Evolutionary conservation across 2,888 invertebrate genomes (phyloP).

Genomic region (Eupithecia pulchellata): DNA sequence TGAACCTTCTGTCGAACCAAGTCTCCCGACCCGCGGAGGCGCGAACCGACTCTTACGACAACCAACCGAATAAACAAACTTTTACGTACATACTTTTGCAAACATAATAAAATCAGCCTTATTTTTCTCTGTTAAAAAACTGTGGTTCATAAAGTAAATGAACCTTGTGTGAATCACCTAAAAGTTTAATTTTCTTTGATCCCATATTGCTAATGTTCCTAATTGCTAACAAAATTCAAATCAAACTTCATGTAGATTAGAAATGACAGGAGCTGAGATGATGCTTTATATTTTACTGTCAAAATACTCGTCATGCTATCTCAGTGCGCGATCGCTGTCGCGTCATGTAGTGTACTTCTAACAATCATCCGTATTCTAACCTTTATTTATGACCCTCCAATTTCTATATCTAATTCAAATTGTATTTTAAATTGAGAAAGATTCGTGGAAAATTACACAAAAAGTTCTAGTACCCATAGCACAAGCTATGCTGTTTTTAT

Average conservation of each 20-base stretch:
- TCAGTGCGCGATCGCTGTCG: constrained; percentile 29
- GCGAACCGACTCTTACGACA: background rate
- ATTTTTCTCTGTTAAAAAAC: background rate
- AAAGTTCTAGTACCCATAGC: background rate
- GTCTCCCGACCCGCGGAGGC: background rate
- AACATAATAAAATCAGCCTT: background rate
- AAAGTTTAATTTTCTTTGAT: background rate
- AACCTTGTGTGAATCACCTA: background rate
- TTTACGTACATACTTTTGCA: background rate
- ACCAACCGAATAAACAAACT: background rate
- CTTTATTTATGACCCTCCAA: background rate
- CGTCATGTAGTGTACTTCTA: constrained; percentile 65
- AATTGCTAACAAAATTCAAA: constrained; percentile 3
- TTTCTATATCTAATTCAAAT: background rate
- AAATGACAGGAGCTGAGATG: background rate
- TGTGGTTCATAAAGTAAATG: background rate
- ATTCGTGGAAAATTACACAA: background rate
- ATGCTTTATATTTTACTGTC: background rate
- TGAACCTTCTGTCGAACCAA: constrained; percentile 5
- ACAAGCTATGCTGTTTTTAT: background rate
- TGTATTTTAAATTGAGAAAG: background rate
- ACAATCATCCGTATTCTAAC: constrained; percentile 48
- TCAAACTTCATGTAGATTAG: constrained; percentile 7
- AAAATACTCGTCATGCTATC: constrained; percentile 13
- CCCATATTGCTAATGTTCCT: constrained; percentile 1